Percentiles rank a stretch among this genome's conserved stretches.
Evolutionary conservation across 30 jellyfish, hydroid and myxozoan genomes (phyloP).

Genomic region (Rhopilema esculentum): DNA sequence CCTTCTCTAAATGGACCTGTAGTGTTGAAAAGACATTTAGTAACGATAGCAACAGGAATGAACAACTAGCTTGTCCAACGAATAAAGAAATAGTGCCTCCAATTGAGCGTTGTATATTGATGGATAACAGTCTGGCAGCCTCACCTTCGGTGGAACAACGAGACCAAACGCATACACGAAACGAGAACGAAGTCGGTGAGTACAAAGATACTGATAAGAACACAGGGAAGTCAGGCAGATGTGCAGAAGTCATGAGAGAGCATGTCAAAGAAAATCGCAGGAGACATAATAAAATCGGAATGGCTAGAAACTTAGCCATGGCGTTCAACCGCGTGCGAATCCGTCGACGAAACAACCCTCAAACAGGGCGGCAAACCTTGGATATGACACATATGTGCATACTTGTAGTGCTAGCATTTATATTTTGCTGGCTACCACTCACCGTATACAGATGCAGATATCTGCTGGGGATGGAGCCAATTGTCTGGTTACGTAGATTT

Average conservation of each 20-base stretch:
- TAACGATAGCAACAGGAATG: neutral
- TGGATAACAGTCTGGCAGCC: neutral
- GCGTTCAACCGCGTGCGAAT: slow-evolving; percentile 12
- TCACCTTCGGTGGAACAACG: neutral
- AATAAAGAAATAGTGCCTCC: too few relatives aligned
- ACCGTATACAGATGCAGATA: slow-evolving; percentile 29
- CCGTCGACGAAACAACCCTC: neutral
- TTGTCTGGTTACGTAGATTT: slow-evolving; percentile 46
- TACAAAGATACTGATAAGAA: neutral
- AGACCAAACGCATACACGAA: neutral
- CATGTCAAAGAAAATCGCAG: neutral
- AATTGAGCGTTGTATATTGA: too few relatives aligned
- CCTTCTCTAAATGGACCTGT: neutral
- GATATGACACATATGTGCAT: slow-evolving; percentile 57
- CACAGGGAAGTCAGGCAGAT: neutral
- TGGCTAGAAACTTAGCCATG: neutral
- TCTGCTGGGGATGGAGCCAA: slow-evolving; percentile 48
- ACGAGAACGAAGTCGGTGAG: neutral
- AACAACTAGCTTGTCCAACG: too few relatives aligned
- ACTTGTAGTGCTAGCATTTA: slow-evolving; percentile 34
- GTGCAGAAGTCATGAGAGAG: neutral
- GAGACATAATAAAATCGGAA: neutral
- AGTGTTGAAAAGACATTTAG: neutral
- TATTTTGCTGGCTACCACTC: slow-evolving; percentile 50
- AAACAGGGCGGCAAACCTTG: slow-evolving; percentile 9